Evolutionary conservation across 2,797 vertebrate genomes (phyloP).

Genomic region (Sebastes steindachneri): DNA sequence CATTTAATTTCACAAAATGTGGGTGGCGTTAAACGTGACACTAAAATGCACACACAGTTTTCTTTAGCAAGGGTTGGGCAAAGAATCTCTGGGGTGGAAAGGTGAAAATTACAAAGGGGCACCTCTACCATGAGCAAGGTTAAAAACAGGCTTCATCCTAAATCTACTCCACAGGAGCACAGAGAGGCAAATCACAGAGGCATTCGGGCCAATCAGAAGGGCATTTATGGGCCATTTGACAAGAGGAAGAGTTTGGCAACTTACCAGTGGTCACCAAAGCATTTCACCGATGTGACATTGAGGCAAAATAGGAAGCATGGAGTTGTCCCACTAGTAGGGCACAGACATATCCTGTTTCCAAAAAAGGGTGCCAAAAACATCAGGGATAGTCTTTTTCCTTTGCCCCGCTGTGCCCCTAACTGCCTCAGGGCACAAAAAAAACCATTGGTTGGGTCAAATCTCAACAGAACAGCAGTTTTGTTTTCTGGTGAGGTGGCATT

Average conservation of each 20-base stretch:
- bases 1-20: not conserved
- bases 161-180: not conserved
- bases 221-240: not conserved
- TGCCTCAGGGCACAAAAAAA: not conserved
- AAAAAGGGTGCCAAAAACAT: not conserved
- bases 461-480: constrained; percentile 13
- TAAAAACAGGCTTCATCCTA: not conserved
- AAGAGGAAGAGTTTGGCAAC: not conserved
- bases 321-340: not conserved
- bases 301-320: not conserved
- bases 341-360: not conserved
- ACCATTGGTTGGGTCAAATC: constrained; percentile 1
- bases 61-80: not conserved
- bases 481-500: constrained; percentile 12
- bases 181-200: not conserved
- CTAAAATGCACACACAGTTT: not conserved
- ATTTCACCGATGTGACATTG: not conserved
- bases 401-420: not conserved
- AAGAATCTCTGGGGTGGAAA: not conserved
- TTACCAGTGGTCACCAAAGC: not conserved
- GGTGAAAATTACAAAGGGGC: not conserved
- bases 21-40: not conserved
- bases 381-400: not conserved
- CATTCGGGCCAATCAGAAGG: not conserved
- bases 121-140: not conserved